Evolutionary conservation across 1,140 invertebrate genomes (phyloP).

Genomic region (Drosophila dunni): DNA sequence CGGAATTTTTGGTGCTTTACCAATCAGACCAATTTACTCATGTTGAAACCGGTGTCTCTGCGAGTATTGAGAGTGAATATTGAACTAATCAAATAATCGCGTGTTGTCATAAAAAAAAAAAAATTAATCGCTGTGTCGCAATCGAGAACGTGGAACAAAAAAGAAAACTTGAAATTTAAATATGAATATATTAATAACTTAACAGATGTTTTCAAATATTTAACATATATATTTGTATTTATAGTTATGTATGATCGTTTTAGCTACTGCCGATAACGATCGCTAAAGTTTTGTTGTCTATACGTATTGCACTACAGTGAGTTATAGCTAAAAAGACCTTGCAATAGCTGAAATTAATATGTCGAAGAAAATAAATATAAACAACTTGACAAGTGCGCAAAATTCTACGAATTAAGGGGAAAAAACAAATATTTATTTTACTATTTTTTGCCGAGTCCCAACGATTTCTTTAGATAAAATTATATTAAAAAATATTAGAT

Average conservation of each 20-base stretch:
- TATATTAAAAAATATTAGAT: too few relatives aligned
- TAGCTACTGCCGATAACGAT: not conserved
- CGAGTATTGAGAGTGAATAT: not conserved
- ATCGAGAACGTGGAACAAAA: slow-evolving; percentile 20
- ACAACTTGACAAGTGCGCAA: not conserved
- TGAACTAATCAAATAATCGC: slow-evolving; percentile 16
- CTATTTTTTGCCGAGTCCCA: too few relatives aligned
- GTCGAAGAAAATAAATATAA: not conserved
- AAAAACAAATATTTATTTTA: too few relatives aligned
- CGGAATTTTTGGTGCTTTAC: slow-evolving; percentile 6
- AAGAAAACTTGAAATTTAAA: slow-evolving; percentile 25
- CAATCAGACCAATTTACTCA: slow-evolving; percentile 6
- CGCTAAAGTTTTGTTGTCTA: not conserved
- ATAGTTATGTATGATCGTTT: not conserved
- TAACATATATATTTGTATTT: not conserved
- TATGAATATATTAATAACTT: not conserved
- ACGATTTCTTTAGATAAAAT: too few relatives aligned
- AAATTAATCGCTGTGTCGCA: slow-evolving; percentile 9
- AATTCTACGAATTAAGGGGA: too few relatives aligned
- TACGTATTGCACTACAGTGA: slow-evolving; percentile 1
- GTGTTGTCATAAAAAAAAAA: not conserved
- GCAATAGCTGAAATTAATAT: not conserved
- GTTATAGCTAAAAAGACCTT: not conserved
- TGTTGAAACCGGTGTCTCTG: slow-evolving; percentile 21
- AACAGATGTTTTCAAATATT: slow-evolving; percentile 8